These are phyloP conservation scores for Syrista parreyssii DNA, from an alignment of 2,888 invertebrate species.

Conservation along the genomic window DNA sequence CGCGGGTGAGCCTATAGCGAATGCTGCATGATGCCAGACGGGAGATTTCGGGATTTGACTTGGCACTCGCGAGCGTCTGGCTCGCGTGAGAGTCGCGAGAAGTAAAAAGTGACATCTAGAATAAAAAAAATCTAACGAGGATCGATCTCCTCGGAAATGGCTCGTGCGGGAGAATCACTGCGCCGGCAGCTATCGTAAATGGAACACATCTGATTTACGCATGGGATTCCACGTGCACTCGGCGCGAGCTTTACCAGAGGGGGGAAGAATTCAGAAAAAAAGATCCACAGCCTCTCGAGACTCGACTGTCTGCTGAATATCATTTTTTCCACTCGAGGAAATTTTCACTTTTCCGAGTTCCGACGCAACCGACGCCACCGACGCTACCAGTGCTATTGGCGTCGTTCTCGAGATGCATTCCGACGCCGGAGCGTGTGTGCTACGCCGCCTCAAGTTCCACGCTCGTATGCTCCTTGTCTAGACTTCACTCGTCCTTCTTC, in stretches of 20 bases:
- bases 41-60: not conserved
- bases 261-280: conserved; percentile 27
- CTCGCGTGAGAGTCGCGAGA: not conserved
- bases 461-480: not conserved
- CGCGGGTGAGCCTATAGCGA: not conserved
- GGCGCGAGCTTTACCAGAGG: conserved; percentile 9
- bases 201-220: conserved; percentile 46
- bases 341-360: conserved; percentile 43
- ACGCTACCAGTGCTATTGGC: not conserved
- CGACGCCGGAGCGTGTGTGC: not conserved
- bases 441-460: not conserved
- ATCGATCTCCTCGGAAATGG: conserved; percentile 41
- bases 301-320: conserved; percentile 42
- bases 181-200: conserved; percentile 37
- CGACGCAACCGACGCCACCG: conserved; percentile 25
- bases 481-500: conserved; percentile 28
- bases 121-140: conserved; percentile 31
- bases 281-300: conserved; percentile 22
- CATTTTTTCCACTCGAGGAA: conserved; percentile 49
- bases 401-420: not conserved
- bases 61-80: not conserved
- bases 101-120: conserved; percentile 3
- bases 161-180: conserved; percentile 31
- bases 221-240: conserved; percentile 27
- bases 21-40: not conserved